A percentile compares a stretch with the other conserved stretches of the same genome.
Evolutionary conservation across 2,797 vertebrate species (phyloP).

Genomic region (Danio aesculapii): DNA sequence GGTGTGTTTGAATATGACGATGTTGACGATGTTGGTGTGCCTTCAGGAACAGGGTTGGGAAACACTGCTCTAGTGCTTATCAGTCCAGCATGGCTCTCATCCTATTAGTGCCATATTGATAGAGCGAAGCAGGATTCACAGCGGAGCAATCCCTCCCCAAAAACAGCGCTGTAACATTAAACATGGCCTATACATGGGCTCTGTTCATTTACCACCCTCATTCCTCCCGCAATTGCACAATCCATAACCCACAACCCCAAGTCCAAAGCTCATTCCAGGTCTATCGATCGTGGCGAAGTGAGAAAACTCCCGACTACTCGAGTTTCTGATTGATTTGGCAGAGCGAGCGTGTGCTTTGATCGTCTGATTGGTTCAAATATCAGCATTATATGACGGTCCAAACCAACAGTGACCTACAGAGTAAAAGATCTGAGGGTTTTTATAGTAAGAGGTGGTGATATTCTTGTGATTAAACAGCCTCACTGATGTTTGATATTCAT

Average conservation of each 20-base stretch:
- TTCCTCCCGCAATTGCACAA: constrained; percentile 29
- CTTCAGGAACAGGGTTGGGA: too few relatives aligned
- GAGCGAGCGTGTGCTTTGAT: constrained; percentile 48
- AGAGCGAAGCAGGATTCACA: constrained; percentile 6
- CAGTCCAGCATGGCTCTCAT: constrained; percentile 1
- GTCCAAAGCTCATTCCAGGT: constrained; percentile 65
- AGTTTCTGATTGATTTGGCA: constrained; percentile 72
- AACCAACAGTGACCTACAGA: background rate
- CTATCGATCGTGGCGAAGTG: constrained; percentile 63
- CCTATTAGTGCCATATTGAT: constrained; percentile 35
- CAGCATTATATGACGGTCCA: constrained; percentile 37
- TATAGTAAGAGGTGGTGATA: too few relatives aligned
- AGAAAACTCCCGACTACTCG: constrained; percentile 49
- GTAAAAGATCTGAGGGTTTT: constrained; percentile 17
- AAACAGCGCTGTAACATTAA: constrained; percentile 54
- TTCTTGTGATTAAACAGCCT: too few relatives aligned
- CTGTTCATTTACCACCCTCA: constrained; percentile 3
- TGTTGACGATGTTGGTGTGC: too few relatives aligned
- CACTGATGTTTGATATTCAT: too few relatives aligned
- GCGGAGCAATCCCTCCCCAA: background rate
- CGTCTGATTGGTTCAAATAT: constrained; percentile 51
- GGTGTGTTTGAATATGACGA: too few relatives aligned
- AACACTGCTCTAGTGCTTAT: constrained; percentile 34
- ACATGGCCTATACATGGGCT: constrained; percentile 55
- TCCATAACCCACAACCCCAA: constrained; percentile 21